Evolutionary conservation across 2,113 vertebrate genomes (phyloP), one percentile per base, ranked within the genome.

Genomic region (Nycticebus coucang): DNA sequence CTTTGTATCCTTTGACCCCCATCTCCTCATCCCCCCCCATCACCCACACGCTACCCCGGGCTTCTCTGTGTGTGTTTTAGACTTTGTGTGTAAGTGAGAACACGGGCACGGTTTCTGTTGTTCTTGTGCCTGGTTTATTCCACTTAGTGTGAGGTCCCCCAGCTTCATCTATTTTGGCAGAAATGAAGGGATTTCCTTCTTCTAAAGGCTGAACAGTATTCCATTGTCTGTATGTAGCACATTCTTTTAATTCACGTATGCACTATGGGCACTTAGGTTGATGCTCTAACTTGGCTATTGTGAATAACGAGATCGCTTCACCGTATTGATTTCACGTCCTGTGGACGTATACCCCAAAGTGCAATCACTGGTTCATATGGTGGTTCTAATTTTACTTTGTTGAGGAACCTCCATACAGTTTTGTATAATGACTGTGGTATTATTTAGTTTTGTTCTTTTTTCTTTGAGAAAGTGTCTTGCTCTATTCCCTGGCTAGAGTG

Each of bases 141-240:
- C 53, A 26, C 13, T 24, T 21, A 45, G 72, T 62, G 59, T 33
- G 57, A 6, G 35, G 26, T 26, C 33, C 37, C 55, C 13, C 18
- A 55, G 7, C 10, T 72, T 62, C 35, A 45, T 30, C 12, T 10
- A 62, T 18, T 9, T 18, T 62, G 28, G 5, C 0, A 2, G 5
- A 12, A 59, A 4, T 2, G 37, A 14, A 24, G 37, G 14, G 7
- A 59, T 21, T 82, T 72, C 15, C 35, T 89, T 68, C 10, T 35
- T 37, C 53, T 15, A 7, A 77, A 53, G 41, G 41, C 33, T 64
- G 6, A 8, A 33, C 66, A 53, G 8, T 17, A 12, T 72, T 71
- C 19, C 10, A 1, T 0, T 18, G 19, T 33, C 64, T 19, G 6
- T 4, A 21, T 3, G 10, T 26, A 14, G 14, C 26, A 55, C 14